Percentiles rank a stretch among this genome's conserved stretches.
Conservation (phyloP, 1,140 invertebrate species). For the Antheraea pernyi region DNA sequence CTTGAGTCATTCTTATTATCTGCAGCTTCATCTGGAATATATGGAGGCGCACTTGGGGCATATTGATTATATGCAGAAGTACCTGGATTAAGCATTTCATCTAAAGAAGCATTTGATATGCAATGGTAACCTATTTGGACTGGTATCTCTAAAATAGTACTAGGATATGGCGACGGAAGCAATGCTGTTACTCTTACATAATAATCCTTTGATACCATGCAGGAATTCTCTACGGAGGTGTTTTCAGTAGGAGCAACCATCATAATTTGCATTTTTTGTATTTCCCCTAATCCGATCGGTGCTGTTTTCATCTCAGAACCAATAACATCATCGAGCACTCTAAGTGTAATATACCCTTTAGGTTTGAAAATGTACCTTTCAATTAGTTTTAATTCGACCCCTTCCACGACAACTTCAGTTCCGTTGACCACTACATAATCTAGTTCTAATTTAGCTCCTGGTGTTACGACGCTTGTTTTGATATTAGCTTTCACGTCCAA, state of each 20-base stretch:
- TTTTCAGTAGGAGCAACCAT: conserved; percentile 26
- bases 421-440: too few species aligned
- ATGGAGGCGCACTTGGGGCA: background rate
- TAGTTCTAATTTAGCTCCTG: too few species aligned
- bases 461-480: too few species aligned
- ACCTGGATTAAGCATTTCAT: background rate
- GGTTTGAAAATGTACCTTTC: too few species aligned
- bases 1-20: too few species aligned
- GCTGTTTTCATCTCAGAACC: conserved; percentile 27
- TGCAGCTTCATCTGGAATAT: background rate
- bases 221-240: conserved; percentile 30
- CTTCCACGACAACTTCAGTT: too few species aligned
- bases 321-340: conserved; percentile 21
- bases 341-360: conserved; percentile 13
- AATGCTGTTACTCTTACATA: conserved; percentile 28
- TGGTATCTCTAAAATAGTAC: conserved; percentile 4
- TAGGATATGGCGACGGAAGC: conserved; percentile 11
- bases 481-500: too few species aligned
- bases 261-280: conserved; percentile 17
- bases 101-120: background rate
- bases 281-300: conserved; percentile 23
- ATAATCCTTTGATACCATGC: conserved; percentile 35
- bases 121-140: conserved; percentile 8
- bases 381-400: too few species aligned
- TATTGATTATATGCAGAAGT: background rate